Evolutionary conservation across 2,113 vertebrate genomes (phyloP).

Genomic region (Motacilla tschutschensis): DNA sequence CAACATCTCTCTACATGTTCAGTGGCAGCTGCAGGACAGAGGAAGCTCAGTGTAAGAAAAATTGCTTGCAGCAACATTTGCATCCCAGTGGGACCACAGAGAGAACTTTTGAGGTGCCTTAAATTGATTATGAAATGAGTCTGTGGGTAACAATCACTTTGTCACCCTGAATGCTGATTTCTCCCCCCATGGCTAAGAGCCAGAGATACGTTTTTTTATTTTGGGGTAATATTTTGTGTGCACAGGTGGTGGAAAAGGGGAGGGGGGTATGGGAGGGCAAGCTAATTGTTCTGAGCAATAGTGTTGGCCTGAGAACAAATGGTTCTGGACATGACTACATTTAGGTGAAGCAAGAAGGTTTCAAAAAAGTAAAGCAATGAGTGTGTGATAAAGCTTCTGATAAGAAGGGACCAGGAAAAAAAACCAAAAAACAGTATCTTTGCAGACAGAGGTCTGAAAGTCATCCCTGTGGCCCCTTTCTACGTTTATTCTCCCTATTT

Average conservation of each 20-base stretch:
- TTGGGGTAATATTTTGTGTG: not conserved
- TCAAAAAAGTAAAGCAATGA: not conserved
- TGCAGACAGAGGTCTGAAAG: not conserved
- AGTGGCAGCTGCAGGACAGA: constrained; percentile 1
- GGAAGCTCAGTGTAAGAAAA: not conserved
- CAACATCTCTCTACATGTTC: not conserved
- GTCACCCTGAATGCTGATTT: not conserved
- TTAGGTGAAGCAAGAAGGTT: not conserved
- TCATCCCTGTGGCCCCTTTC: not conserved
- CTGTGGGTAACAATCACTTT: not conserved
- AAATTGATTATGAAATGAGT: not conserved
- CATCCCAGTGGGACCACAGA: not conserved
- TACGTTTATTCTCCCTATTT: not conserved
- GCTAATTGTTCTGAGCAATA: constrained; percentile 4
- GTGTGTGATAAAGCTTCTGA: not conserved
- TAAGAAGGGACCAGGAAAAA: not conserved
- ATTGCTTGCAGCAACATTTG: not conserved
- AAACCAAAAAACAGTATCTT: not conserved
- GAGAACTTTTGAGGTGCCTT: not conserved
- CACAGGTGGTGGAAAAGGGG: not conserved
- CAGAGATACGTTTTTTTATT: not conserved
- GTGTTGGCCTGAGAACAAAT: not conserved
- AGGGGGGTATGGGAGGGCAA: not conserved
- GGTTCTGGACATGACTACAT: not conserved
- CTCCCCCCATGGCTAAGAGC: not conserved